phyloP scores from a whole-genome alignment of 1,140 invertebrate genomes.

The Rhysida immarginata region DNA sequence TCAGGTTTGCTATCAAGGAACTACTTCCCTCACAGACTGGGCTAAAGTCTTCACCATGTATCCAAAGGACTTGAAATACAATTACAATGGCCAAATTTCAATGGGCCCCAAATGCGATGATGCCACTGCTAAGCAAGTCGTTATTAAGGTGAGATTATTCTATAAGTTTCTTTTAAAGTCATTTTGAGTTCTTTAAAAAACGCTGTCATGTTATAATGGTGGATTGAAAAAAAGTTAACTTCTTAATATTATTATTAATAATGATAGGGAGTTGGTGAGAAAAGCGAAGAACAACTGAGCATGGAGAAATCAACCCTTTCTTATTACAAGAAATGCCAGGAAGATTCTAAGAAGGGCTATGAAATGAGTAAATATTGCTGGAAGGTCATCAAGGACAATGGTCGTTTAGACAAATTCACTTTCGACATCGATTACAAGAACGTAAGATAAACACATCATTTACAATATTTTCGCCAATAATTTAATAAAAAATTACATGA shows the following conservation, averaged over 20 bases:
- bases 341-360: neutral
- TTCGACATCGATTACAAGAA: slow-evolving; percentile 5
- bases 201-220: neutral
- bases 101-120: neutral
- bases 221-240: neutral
- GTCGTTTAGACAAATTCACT: neutral
- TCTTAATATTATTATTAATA: neutral
- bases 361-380: neutral
- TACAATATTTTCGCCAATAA: neutral
- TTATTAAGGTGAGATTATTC: too few species aligned
- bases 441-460: neutral
- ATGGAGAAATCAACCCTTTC: neutral
- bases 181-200: neutral
- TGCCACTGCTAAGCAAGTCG: too few species aligned
- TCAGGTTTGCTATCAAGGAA: neutral
- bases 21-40: neutral
- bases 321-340: neutral
- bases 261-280: neutral
- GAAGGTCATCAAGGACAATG: neutral
- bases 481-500: neutral
- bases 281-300: neutral
- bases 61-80: neutral
- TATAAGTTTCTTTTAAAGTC: too few species aligned
- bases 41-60: neutral
- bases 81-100: neutral